Percentiles rank a stretch among this genome's conserved stretches.
Conservation (phyloP, 2,113 vertebrate species). For the Thomomys bottae region DNA sequence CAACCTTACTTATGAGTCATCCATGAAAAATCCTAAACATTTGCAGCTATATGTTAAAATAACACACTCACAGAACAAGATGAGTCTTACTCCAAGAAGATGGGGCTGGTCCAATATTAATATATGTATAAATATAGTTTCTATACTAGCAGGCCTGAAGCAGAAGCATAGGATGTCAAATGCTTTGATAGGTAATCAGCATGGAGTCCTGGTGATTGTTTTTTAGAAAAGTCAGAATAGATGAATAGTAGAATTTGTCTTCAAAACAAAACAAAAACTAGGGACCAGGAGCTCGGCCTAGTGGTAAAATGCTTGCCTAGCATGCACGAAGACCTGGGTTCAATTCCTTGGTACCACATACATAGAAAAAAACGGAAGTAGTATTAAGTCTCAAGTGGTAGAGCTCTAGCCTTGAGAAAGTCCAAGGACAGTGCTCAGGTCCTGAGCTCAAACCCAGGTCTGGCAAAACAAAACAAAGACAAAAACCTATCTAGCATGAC, state of each 20-base stretch:
- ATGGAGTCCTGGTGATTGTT: background rate
- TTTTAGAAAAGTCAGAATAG: background rate
- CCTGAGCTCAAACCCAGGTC: too few species aligned
- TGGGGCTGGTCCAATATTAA: background rate
- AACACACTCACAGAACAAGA: background rate
- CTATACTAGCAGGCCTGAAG: background rate
- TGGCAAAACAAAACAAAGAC: too few species aligned
- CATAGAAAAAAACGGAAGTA: too few species aligned
- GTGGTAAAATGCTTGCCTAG: too few species aligned
- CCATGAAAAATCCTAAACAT: conserved; percentile 23
- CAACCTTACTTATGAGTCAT: background rate
- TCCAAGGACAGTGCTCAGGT: too few species aligned
- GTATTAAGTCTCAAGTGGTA: too few species aligned
- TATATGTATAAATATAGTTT: background rate
- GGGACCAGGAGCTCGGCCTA: too few species aligned
- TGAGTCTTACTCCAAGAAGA: background rate
- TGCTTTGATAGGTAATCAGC: background rate
- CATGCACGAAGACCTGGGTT: too few species aligned
- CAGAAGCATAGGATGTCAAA: conserved; percentile 8
- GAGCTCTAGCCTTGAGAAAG: too few species aligned
- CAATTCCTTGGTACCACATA: too few species aligned
- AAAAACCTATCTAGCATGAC: background rate
- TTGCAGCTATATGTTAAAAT: conserved; percentile 2
- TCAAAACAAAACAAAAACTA: too few species aligned
- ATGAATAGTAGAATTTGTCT: background rate